phyloP scores from a whole-genome alignment of 2,888 invertebrate species.

The Allygus modestus region DNA sequence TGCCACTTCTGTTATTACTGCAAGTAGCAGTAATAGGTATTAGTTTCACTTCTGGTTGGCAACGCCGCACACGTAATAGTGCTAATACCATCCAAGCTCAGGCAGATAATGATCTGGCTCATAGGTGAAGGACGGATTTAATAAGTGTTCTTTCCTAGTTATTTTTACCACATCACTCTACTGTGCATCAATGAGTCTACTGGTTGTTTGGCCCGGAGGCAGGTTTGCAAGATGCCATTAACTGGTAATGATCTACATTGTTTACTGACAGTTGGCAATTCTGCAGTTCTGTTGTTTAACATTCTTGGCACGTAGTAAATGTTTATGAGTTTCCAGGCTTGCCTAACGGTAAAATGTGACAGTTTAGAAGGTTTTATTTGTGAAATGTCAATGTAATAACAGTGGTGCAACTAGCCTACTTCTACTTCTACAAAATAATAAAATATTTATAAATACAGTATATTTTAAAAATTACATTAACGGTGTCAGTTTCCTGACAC shows the following conservation, averaged over 20 bases:
- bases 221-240: background rate
- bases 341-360: too few species aligned
- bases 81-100: background rate
- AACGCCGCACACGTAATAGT: background rate
- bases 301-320: too few species aligned
- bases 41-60: background rate
- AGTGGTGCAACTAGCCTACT: too few species aligned
- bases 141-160: conserved; percentile 5
- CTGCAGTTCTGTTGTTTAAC: background rate
- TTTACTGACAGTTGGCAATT: background rate
- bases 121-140: conserved; percentile 20
- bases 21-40: background rate
- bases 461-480: too few species aligned
- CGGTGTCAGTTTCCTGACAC: too few species aligned
- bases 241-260: conserved; percentile 4
- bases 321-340: too few species aligned
- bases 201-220: background rate
- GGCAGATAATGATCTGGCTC: conserved; percentile 11
- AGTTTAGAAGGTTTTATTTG: too few species aligned
- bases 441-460: too few species aligned
- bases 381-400: too few species aligned
- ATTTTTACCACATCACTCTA: conserved; percentile 35
- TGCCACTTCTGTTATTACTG: background rate
- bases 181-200: background rate
- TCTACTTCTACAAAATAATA: too few species aligned